These are phyloP conservation scores for Cryptophagus acutangulus DNA, from an alignment of 2,888 invertebrate species.

Conservation along the genomic window DNA sequence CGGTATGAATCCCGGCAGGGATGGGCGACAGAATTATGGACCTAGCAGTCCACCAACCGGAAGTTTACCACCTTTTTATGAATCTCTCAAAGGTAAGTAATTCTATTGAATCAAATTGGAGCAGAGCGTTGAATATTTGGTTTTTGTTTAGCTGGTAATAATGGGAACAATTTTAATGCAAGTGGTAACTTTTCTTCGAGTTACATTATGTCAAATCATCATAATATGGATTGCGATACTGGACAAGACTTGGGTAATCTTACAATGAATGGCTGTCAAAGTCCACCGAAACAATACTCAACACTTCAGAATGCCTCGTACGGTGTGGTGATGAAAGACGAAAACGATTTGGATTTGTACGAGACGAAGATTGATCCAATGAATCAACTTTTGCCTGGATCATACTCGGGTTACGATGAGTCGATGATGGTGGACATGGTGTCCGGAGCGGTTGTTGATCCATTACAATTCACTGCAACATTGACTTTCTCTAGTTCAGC, in stretches of 20 bases:
- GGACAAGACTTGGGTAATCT: constrained; percentile 56
- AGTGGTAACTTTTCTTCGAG: constrained; percentile 60
- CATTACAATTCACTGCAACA: constrained; percentile 76
- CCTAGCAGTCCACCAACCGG: constrained; percentile 85
- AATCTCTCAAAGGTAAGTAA: constrained; percentile 63
- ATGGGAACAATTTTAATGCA: constrained; percentile 63
- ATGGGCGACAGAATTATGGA: constrained; percentile 80
- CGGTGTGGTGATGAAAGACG: constrained; percentile 68
- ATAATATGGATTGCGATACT: constrained; percentile 73
- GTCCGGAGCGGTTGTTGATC: constrained; percentile 70
- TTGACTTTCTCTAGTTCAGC: constrained; percentile 74
- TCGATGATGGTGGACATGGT: constrained; percentile 83
- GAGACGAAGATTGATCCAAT: constrained; percentile 67
- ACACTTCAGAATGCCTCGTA: constrained; percentile 77
- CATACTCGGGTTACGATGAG: constrained; percentile 55
- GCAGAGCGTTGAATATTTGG: not conserved
- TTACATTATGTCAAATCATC: constrained; percentile 63
- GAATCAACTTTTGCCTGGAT: constrained; percentile 56
- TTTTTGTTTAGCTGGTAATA: constrained; percentile 54
- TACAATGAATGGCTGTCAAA: constrained; percentile 50
- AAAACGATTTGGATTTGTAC: constrained; percentile 67
- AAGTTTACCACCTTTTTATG: constrained; percentile 84
- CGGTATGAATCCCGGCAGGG: constrained; percentile 64
- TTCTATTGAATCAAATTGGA: not conserved
- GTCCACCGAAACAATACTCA: constrained; percentile 61